Percentiles rank a stretch among this genome's conserved stretches.
These are phyloP conservation scores for Drosophila helvetica DNA, from an alignment of 2,888 invertebrate species.

Conservation along the genomic window DNA sequence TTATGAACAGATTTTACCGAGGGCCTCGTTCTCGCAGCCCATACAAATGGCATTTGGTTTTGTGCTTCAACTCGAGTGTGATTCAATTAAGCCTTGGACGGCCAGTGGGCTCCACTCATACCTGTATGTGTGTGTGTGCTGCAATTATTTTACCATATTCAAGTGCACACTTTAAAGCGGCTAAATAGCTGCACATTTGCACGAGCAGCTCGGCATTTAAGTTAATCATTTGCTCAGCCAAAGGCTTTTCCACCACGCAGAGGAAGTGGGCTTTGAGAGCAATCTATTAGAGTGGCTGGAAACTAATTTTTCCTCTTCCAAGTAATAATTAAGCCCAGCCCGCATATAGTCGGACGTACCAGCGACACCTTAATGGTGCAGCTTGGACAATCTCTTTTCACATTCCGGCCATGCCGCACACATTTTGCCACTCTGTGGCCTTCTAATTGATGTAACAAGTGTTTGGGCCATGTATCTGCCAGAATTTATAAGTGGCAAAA, in stretches of 20 bases:
- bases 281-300: constrained; percentile 52
- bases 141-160: constrained; percentile 26
- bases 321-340: constrained; percentile 60
- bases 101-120: constrained; percentile 10
- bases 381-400: constrained; percentile 58
- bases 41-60: constrained; percentile 45
- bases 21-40: constrained; percentile 9
- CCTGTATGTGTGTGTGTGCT: constrained; percentile 8
- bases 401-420: constrained; percentile 52
- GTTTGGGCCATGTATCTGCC: constrained; percentile 81
- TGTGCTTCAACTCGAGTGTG: constrained; percentile 52
- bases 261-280: background rate
- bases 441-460: constrained; percentile 83
- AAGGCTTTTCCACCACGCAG: too few relatives aligned
- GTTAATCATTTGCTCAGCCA: constrained; percentile 14
- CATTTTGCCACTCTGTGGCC: constrained; percentile 63
- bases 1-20: constrained; percentile 59
- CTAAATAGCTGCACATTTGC: constrained; percentile 2
- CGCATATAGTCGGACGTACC: constrained; percentile 49
- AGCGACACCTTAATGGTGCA: constrained; percentile 61
- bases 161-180: constrained; percentile 29
- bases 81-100: constrained; percentile 59
- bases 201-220: background rate
- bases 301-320: too few relatives aligned
- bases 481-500: constrained; percentile 79